Percentiles rank a stretch among this genome's conserved stretches.
These are phyloP conservation scores for Camponotus pennsylvanicus DNA, from an alignment of 1,140 invertebrate species.

Conservation along the genomic window DNA sequence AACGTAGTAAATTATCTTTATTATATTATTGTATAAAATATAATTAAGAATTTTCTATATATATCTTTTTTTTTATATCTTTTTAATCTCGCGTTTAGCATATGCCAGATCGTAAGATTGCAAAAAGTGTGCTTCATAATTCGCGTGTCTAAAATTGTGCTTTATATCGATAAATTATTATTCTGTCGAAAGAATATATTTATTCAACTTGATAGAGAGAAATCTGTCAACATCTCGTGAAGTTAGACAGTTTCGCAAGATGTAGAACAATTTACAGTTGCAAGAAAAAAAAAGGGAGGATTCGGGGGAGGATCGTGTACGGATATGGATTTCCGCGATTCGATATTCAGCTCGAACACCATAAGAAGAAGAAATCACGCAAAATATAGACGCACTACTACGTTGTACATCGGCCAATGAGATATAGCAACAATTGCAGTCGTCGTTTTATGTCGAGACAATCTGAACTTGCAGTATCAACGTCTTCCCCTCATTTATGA, in stretches of 20 bases:
- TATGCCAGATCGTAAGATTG: not conserved
- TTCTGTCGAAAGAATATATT: not conserved
- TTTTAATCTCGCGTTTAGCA: not conserved
- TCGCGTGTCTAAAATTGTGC: not conserved
- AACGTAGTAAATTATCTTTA: not conserved
- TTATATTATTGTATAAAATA: not conserved
- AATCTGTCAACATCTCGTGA: not conserved
- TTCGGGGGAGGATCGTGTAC: slow-evolving; percentile 6
- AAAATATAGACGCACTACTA: not conserved
- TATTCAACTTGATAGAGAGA: not conserved
- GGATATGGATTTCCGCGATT: slow-evolving; percentile 29
- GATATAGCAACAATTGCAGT: slow-evolving; percentile 20
- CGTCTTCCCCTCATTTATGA: too few relatives aligned
- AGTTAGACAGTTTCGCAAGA: not conserved
- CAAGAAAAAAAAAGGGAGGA: not conserved
- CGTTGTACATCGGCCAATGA: not conserved
- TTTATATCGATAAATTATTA: not conserved
- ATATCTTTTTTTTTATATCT: not conserved
- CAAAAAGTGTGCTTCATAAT: not conserved
- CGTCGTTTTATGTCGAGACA: slow-evolving; percentile 31
- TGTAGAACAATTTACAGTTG: not conserved
- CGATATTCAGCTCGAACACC: slow-evolving; percentile 35
- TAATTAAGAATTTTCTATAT: not conserved
- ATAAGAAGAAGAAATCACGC: slow-evolving; percentile 15
- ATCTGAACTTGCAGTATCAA: slow-evolving; percentile 32